These are phyloP conservation scores for Calidris pugnax DNA, from an alignment of 2,113 vertebrate genomes.

Conservation along the genomic window DNA sequence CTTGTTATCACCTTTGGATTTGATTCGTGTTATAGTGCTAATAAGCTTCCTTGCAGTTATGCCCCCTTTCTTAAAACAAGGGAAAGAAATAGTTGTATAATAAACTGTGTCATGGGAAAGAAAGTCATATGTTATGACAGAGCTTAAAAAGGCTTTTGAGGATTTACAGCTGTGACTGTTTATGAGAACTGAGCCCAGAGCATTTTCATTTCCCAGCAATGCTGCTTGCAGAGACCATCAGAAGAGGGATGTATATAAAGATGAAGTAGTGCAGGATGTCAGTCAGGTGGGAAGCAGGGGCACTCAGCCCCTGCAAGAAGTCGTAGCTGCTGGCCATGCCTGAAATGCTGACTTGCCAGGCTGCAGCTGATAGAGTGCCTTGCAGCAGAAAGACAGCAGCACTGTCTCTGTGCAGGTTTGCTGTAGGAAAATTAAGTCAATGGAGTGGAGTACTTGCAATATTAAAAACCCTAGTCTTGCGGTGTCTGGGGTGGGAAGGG, in stretches of 20 bases:
- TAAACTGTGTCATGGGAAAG: background rate
- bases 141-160: background rate
- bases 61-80: background rate
- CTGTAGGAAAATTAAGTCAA: background rate
- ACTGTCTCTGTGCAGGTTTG: background rate
- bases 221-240: background rate
- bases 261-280: background rate
- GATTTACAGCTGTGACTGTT: background rate
- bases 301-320: background rate
- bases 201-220: background rate
- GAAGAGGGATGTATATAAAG: fast-evolving
- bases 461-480: background rate
- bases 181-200: background rate
- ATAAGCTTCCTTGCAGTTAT: background rate
- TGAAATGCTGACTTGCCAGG: background rate
- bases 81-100: background rate
- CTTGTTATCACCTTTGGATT: background rate
- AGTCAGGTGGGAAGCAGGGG: background rate
- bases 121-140: background rate
- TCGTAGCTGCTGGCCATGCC: fast-evolving
- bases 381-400: background rate
- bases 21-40: background rate
- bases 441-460: background rate
- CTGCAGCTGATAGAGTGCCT: fast-evolving
- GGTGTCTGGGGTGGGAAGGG: background rate